These are phyloP conservation scores for Tenrec ecaudatus DNA, from an alignment of 2,113 vertebrate genomes.

Conservation along the genomic window DNA sequence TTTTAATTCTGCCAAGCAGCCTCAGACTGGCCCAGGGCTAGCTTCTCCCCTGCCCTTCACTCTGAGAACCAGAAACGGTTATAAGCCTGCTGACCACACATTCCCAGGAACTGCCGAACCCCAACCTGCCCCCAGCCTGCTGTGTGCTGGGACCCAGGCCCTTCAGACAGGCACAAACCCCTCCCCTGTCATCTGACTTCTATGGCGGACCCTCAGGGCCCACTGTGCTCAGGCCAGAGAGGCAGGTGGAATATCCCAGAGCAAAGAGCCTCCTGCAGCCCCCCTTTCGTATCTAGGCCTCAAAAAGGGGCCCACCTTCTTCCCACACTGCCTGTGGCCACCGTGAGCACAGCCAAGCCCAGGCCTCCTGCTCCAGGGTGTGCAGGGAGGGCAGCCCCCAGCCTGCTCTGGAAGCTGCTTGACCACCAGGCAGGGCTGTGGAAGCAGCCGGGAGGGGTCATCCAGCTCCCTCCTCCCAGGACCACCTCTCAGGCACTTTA, in stretches of 20 bases:
- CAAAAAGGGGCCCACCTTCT: background rate
- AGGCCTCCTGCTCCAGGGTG: fast-evolving
- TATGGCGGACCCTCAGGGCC: no score
- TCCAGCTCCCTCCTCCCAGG: background rate
- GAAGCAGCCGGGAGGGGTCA: no score
- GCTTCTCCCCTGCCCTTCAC: no score
- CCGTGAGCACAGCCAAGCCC: fast-evolving
- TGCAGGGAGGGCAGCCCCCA: no score
- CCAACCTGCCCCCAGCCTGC: background rate
- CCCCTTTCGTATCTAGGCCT: background rate
- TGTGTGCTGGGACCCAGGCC: background rate
- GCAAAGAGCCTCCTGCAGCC: background rate
- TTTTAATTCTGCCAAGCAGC: background rate
- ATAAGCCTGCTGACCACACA: no score
- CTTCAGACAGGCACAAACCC: background rate
- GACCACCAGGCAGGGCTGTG: background rate
- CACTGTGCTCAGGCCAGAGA: background rate
- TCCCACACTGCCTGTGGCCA: no score
- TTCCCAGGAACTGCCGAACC: no score
- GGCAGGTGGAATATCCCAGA: background rate
- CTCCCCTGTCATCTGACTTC: background rate
- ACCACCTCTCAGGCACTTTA: background rate
- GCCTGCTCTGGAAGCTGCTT: background rate
- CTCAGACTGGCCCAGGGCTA: no score
- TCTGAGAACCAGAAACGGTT: background rate